Conservation (phyloP, 2,888 invertebrate species). For the Melinaea marsaeus region DNA sequence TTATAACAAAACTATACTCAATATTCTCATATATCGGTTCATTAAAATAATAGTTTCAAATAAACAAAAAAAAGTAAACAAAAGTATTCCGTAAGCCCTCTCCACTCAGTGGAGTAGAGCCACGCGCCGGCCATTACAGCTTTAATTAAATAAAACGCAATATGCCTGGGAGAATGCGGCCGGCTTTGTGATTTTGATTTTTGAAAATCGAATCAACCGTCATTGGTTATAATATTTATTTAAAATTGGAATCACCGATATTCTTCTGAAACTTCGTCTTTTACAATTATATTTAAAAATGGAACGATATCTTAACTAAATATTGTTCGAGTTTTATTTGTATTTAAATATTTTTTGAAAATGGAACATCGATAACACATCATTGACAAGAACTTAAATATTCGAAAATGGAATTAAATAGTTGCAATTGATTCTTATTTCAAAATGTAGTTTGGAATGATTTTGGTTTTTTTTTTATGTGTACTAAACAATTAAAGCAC, state of each 20-base stretch:
- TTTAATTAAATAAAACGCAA: constrained; percentile 57
- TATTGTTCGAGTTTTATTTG: no score
- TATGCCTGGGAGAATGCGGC: constrained; percentile 48
- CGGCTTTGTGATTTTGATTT: constrained; percentile 30
- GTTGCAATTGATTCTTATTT: no score
- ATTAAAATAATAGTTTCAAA: constrained; percentile 24
- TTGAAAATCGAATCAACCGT: constrained; percentile 11
- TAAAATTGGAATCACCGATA: neutral
- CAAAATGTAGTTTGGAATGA: no score
- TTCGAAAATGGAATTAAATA: no score
- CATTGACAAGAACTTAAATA: no score
- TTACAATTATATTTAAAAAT: neutral
- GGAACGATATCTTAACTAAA: neutral
- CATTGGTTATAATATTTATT: constrained; percentile 4
- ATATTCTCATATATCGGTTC: constrained; percentile 16
- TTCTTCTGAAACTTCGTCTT: no score
- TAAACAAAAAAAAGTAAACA: constrained; percentile 21
- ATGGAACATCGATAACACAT: no score
- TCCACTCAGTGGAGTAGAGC: constrained; percentile 32
- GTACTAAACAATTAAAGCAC: no score
- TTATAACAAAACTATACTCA: neutral
- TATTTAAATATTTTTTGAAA: no score
- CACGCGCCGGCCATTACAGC: constrained; percentile 55
- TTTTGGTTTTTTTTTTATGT: no score
- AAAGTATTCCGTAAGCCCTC: constrained; percentile 25